Evolutionary conservation across 2,113 vertebrate genomes (phyloP), one percentile per base, ranked within the genome.

Genomic region (Silurus glanis): DNA sequence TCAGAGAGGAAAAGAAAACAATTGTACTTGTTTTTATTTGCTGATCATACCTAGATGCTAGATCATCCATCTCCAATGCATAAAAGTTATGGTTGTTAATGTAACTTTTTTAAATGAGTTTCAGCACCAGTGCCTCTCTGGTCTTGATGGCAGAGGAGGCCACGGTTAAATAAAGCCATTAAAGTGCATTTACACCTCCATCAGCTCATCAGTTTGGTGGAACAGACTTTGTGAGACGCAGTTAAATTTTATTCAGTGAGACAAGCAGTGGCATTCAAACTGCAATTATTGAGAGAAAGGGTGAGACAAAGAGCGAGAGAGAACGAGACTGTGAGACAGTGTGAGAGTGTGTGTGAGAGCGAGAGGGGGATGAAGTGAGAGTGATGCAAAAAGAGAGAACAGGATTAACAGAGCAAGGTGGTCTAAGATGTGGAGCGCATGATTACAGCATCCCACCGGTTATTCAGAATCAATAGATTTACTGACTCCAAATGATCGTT

Each of bases 241-340:
- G 88, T 91, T 87, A 89, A 87, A 87, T 89, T 91, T 91, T 90
- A 91, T 89, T 91, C 89, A 88, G 82, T 88, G 85, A 62, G 14
- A 86, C 87, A 88, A 91, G 89, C 84, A 58, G 80, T 92, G 92
- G 90, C 93, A 93, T 94, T 93, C 93, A 90, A 92, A 91, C 88
- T 83, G 88, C 85, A 92, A 92, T 93, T 91, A 92, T 83, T 61
- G 71, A 78, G 61, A 80, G 61, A 86, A 58, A 88, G 19, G 45
- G 74, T 49, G 66, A 37, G 75, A 80, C 21, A 85, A n/a, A 64
- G 59, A 75, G 55, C 10, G 55, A 16, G 53, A 56, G 53, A 56
- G 58, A 62, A 10, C 64, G 80, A 21, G 51, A 28, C 16, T 55
- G 25, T 12, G 12, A 13, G 59, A 75, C 12, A 80, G 45, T 25